A percentile compares a stretch with the other conserved stretches of the same genome.
phyloP scores from a whole-genome alignment of 2,113 vertebrate species.

The Sinocyclocheilus anophthalmus region DNA sequence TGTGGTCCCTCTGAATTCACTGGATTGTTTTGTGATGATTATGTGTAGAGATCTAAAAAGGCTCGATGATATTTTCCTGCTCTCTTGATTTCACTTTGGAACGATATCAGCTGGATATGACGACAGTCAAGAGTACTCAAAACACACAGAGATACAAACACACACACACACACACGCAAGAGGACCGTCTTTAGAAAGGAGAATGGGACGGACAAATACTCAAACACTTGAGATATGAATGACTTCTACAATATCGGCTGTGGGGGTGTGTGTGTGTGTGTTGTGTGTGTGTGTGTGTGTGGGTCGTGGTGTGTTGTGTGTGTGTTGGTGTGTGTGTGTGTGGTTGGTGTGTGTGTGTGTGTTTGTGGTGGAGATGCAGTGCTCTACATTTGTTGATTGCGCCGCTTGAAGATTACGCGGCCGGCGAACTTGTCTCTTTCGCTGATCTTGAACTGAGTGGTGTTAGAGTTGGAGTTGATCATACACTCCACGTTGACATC shows the following conservation, averaged over 20 bases:
- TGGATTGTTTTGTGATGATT: not conserved
- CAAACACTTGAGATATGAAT: conserved; percentile 26
- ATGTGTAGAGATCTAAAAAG: not conserved
- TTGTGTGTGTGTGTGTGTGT: conserved; percentile 7
- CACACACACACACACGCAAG: conserved; percentile 33
- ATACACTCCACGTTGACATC: conserved; percentile 84
- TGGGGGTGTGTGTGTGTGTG: not conserved
- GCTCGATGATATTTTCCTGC: not conserved
- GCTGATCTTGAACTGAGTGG: conserved; percentile 59
- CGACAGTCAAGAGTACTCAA: conserved; percentile 24
- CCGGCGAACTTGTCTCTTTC: conserved; percentile 88
- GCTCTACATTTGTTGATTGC: conserved; percentile 71
- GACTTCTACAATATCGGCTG: conserved; percentile 5
- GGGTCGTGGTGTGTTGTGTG: conserved; percentile 35
- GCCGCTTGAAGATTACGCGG: conserved; percentile 84
- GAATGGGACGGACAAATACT: not conserved
- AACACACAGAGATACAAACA: conserved; percentile 44
- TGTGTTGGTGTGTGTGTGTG: conserved; percentile 33
- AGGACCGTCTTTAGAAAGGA: not conserved
- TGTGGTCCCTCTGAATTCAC: conserved; percentile 1
- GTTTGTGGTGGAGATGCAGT: conserved; percentile 7
- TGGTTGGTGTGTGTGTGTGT: conserved; percentile 28
- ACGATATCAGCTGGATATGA: conserved; percentile 29
- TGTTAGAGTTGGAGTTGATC: conserved; percentile 70
- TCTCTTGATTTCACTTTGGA: conserved; percentile 30